Evolutionary conservation across 2,113 vertebrate species (phyloP).

Genomic region (Callipepla squamata): DNA sequence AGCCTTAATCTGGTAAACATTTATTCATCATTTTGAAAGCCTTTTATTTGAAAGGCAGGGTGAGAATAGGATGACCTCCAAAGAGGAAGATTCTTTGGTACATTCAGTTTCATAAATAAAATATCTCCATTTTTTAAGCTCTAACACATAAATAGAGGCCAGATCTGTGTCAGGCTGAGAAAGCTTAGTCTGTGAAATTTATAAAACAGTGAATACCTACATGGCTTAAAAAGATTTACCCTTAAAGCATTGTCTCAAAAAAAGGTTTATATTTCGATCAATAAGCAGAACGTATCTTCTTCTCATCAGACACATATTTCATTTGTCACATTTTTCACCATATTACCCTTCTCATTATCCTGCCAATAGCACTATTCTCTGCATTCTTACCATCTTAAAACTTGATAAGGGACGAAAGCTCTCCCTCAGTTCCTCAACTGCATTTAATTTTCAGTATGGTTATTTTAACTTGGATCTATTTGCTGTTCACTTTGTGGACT

Average conservation of each 20-base stretch:
- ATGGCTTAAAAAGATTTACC: background rate
- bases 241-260: background rate
- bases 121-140: background rate
- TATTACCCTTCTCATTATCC: background rate
- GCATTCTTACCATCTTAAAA: background rate
- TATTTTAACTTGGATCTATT: background rate
- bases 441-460: background rate
- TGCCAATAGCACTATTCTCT: background rate
- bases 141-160: background rate
- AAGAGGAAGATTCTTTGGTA: background rate
- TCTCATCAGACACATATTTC: accelerated
- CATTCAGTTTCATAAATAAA: background rate
- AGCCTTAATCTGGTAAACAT: background rate
- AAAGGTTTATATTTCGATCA: background rate
- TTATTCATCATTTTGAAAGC: background rate
- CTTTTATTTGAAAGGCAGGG: background rate
- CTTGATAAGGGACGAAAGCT: background rate
- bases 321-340: background rate
- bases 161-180: background rate
- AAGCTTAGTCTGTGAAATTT: background rate
- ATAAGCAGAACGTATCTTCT: background rate
- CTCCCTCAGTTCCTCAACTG: background rate
- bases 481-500: background rate
- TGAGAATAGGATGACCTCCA: background rate
- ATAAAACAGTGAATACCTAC: background rate